These are phyloP conservation scores for Leiothrix lutea DNA, from an alignment of 2,113 vertebrate genomes.

Conservation along the genomic window DNA sequence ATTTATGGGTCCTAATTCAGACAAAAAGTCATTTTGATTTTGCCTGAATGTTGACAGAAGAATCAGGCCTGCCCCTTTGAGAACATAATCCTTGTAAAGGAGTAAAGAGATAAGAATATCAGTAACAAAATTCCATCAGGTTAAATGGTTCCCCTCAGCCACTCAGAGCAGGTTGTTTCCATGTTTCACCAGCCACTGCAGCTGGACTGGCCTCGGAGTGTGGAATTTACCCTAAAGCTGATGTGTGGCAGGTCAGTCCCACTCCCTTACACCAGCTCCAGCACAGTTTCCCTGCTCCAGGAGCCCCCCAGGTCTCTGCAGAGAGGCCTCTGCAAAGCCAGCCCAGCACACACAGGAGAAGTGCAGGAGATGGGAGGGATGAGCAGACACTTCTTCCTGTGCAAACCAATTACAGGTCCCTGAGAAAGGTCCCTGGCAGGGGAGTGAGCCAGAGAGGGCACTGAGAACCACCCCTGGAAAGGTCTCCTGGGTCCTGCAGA, in stretches of 20 bases:
- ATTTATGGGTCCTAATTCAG: neutral
- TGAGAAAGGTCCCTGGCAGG: neutral
- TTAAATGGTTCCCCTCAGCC: neutral
- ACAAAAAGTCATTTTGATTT: neutral
- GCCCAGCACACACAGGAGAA: neutral
- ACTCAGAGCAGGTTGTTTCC: neutral
- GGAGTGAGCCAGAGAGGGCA: neutral
- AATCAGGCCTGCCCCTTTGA: neutral
- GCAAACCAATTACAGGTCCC: neutral
- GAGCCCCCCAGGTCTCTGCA: neutral
- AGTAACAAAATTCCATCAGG: neutral
- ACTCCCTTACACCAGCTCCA: neutral
- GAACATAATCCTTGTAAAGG: neutral
- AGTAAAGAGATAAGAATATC: neutral
- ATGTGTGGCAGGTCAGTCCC: neutral
- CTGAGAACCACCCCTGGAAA: neutral
- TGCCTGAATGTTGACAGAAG: neutral
- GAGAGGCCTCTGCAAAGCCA: neutral
- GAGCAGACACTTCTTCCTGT: neutral
- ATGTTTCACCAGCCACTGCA: accelerated
- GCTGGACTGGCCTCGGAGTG: accelerated
- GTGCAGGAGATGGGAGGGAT: neutral
- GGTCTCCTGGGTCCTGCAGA: neutral
- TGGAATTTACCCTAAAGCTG: neutral
- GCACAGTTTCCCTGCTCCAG: neutral